These are phyloP conservation scores for Ellobium chinense DNA, from an alignment of 2,888 invertebrate genomes.

Conservation along the genomic window DNA sequence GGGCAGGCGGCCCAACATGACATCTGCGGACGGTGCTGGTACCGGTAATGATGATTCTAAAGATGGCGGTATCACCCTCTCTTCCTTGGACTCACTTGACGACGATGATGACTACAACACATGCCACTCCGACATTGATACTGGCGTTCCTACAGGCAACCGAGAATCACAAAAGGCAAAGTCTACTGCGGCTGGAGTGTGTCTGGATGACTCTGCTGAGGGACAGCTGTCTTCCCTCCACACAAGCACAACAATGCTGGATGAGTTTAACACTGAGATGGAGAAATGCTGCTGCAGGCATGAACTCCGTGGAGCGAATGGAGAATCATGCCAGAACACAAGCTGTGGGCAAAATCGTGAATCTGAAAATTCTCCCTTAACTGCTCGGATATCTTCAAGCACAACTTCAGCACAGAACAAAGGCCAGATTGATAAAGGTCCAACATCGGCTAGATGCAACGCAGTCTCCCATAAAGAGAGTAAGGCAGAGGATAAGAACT, in stretches of 20 bases:
- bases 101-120: slow-evolving; percentile 35
- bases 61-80: neutral
- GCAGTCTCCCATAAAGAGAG: too few species aligned
- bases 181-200: neutral
- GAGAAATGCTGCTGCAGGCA: neutral
- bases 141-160: neutral
- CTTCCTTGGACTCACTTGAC: slow-evolving; percentile 25
- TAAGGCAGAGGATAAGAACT: neutral
- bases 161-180: neutral
- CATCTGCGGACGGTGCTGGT: neutral
- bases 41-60: neutral
- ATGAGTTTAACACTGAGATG: slow-evolving; percentile 7
- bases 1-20: neutral
- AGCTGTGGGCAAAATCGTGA: neutral
- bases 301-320: neutral
- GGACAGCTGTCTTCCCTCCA: neutral
- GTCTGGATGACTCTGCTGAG: neutral
- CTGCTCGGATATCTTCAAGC: neutral
- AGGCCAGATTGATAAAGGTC: neutral
- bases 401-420: neutral
- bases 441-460: neutral
- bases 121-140: slow-evolving; percentile 11
- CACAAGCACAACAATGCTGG: neutral
- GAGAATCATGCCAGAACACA: neutral
- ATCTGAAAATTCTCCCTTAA: neutral